These are phyloP conservation scores for Hippocampus mohnikei DNA, from an alignment of 2,113 vertebrate species.

Conservation along the genomic window DNA sequence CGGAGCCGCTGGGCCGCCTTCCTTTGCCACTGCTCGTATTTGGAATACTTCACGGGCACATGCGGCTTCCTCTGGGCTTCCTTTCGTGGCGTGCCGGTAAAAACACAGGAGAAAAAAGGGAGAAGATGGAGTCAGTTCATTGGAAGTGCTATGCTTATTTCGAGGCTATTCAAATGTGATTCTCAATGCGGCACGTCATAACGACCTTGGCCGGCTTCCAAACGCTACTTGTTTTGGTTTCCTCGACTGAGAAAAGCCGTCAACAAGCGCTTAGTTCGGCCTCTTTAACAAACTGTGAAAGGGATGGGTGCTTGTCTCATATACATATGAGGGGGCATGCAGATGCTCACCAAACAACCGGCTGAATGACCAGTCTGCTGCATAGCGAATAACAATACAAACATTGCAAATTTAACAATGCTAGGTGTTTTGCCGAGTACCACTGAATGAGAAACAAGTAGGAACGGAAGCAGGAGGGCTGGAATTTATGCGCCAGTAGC, in stretches of 20 bases:
- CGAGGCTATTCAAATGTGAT: conserved; percentile 38
- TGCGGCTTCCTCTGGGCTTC: conserved; percentile 82
- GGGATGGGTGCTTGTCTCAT: conserved; percentile 48
- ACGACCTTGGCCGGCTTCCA: conserved; percentile 42
- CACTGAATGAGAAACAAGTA: conserved; percentile 34
- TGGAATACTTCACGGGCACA: conserved; percentile 80
- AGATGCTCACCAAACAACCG: conserved; percentile 37
- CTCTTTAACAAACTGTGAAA: conserved; percentile 63
- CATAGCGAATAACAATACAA: conserved; percentile 8
- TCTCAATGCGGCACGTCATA: conserved; percentile 44
- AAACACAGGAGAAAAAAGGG: not conserved
- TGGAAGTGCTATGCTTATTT: conserved; percentile 34
- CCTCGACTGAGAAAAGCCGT: conserved; percentile 54
- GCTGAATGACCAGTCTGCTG: conserved; percentile 30
- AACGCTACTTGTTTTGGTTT: conserved; percentile 61
- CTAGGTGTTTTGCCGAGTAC: conserved; percentile 34
- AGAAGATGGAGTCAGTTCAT: not conserved
- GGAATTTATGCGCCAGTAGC: conserved; percentile 59
- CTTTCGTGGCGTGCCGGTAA: conserved; percentile 61
- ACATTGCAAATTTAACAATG: conserved; percentile 7
- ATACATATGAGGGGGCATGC: conserved; percentile 51
- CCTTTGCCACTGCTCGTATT: conserved; percentile 84
- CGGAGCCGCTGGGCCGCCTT: conserved; percentile 84
- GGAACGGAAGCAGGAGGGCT: conserved; percentile 39
- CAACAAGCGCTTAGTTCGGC: conserved; percentile 55